Evolutionary conservation across 2,113 vertebrate genomes (phyloP).

Genomic region (Malurus cyaneus): DNA sequence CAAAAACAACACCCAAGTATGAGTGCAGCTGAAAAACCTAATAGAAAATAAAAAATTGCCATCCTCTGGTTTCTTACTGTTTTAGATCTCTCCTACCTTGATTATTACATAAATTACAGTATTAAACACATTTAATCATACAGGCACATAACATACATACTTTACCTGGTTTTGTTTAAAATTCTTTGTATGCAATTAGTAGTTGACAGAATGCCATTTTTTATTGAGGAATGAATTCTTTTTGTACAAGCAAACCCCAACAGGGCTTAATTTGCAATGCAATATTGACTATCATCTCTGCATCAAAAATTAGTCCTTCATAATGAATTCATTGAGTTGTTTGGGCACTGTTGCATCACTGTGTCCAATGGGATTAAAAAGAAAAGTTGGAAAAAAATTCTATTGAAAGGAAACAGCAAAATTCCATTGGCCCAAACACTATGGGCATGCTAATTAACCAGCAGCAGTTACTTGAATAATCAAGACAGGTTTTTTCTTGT

Average conservation of each 20-base stretch:
- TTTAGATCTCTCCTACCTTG: background rate
- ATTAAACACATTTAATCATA: background rate
- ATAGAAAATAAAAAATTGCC: background rate
- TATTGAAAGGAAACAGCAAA: background rate
- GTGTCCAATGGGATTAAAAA: background rate
- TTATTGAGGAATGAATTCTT: background rate
- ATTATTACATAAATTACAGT: background rate
- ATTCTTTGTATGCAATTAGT: background rate
- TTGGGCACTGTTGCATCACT: background rate
- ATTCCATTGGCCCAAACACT: background rate
- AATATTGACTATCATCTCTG: background rate
- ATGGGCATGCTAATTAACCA: background rate
- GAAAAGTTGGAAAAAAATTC: background rate
- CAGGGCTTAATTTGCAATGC: background rate
- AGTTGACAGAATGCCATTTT: background rate
- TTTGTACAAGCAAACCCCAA: background rate
- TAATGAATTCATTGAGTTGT: background rate
- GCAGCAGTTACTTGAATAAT: background rate
- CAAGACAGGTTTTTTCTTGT: slow-evolving; percentile 46
- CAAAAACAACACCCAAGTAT: background rate
- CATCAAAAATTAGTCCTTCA: background rate
- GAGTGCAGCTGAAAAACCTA: background rate
- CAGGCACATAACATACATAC: too few species aligned
- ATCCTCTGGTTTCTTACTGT: background rate
- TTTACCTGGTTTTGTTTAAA: background rate